Conservation (phyloP, 2,113 vertebrate species). For the Urocitellus parryii region DNA sequence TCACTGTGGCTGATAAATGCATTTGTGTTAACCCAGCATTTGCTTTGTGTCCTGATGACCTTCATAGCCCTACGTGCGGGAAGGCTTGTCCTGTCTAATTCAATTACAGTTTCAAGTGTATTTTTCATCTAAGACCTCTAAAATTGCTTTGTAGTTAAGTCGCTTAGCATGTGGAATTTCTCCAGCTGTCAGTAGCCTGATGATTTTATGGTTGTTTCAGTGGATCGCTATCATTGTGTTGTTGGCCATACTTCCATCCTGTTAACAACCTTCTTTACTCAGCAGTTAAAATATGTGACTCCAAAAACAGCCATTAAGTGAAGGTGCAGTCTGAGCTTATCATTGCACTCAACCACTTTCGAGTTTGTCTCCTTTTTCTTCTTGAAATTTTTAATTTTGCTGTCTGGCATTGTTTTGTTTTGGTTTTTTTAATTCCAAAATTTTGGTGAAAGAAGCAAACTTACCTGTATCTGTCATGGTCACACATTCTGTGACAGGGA, state of each 20-base stretch:
- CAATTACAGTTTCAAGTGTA: slow-evolving; percentile 43
- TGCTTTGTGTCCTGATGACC: slow-evolving; percentile 54
- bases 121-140: slow-evolving; percentile 67
- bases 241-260: slow-evolving; percentile 7
- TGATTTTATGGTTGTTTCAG: not conserved
- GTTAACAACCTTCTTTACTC: slow-evolving; percentile 10
- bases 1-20: slow-evolving; percentile 95
- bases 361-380: slow-evolving; percentile 41
- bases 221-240: not conserved
- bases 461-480: slow-evolving; percentile 52
- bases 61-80: rapidly evolving
- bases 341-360: slow-evolving; percentile 45
- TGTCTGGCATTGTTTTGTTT: slow-evolving; percentile 62
- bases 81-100: slow-evolving; percentile 36
- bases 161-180: slow-evolving; percentile 67
- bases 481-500: slow-evolving; percentile 67
- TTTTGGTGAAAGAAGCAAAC: slow-evolving; percentile 78
- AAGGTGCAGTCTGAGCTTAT: slow-evolving; percentile 69
- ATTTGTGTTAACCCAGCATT: slow-evolving; percentile 72
- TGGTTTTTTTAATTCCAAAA: not conserved
- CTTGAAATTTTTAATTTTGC: not conserved
- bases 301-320: slow-evolving; percentile 71
- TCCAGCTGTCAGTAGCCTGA: not conserved
- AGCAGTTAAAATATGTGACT: slow-evolving; percentile 60
- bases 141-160: slow-evolving; percentile 53